Base-by-base conservation (phyloP, 1,140 invertebrate species). In the Diploscapter pachys region DNA sequence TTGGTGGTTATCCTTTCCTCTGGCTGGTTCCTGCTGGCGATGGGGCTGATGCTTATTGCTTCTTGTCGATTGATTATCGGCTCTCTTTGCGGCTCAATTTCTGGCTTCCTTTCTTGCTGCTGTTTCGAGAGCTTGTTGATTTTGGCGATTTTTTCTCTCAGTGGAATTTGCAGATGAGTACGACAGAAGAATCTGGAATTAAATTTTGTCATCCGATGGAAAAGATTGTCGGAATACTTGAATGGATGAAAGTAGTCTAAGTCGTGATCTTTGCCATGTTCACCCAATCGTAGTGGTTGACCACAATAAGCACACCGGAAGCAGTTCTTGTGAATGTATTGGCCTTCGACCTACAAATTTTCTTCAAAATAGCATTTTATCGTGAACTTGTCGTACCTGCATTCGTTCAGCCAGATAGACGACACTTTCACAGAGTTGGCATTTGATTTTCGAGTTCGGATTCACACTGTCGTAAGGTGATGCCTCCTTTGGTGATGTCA, bases 241-340 rank as follows among this genome's bases (percentile, higher is more conserved):
- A 13, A 57, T 13, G 63, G 48, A 13, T 69, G 31, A 48, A 64
- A 56, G 49, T 8, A 67, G n/a, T 72, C 71, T 63, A 72, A 31
- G 13, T 72, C 2, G n/a, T 62, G 63, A n/a, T 76, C 75, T 11
- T 61, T 76, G n/a, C 74, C 61, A 53, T 63, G 66, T n/a, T 76
- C 71, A 63, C 79, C 74, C 11, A 79, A 61, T 5, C 65, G 13
- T 4, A 80, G 56, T 31, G 79, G 55, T 63, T 79, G 79, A 57
- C 67, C 65, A 61, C 79, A 80, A 64, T 81, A 80, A 50, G 66
- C 75, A 71, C 79, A 80, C 3, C 79, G 76, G 79, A 80, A 81
- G 50, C 79, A 80, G 5, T 65, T 78, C 64, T 80, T 79, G 59
- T 80, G 79, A 63, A 80, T 56, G 67, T 53, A 73, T 11, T 64